Base-by-base conservation (phyloP, 2,113 vertebrate genomes). In the Taurulus bubalis region DNA sequence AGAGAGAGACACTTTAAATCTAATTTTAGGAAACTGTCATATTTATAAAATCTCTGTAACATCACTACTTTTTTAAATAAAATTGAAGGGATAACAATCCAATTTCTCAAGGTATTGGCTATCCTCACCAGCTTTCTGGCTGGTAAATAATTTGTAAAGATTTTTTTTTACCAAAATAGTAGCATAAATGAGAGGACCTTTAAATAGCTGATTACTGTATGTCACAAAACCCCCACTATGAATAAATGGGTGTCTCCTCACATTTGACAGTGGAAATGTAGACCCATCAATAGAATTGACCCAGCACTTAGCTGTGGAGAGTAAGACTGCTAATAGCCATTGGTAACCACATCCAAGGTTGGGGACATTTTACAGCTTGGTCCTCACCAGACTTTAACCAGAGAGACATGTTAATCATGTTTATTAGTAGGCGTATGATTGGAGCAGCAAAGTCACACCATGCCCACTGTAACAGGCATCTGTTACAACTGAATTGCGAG, bases 301-400 rank as follows among this genome's bases (percentile, higher is more conserved):
- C 51, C 26, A 45, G 64, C 65, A 75, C 56, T 81, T 75, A 34
- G 64, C 40, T 60, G 45, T 34, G 55, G 42, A 81, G 20, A 22
- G 15, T 22, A 11, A 26, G 16, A 26, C 11, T 30, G 30, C 30
- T 51, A 60, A 49, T 2, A 16, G 70, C 70, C 30, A 16, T 12
- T 60, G 16, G 20, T 53, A 26, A 75, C 71, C 53, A 70, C 42
- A 74, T 38, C 40, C 8, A 11, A 67, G 30, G 15, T 7, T 12
- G 36, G 24, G 59, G 22, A 4, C 26, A 49, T 28, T 59, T 26
- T 22, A 73, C 0, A 40, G 67, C 38, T 26, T n/a, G 16, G 6
- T 49, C 20, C 22, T 22, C 11, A 71, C 32, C 26, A 63, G 49
- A 58, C 58, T 58, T 75, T 53, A 4, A 75, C 34, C 64, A 71